A percentile compares a stretch with the other conserved stretches of the same genome.
Conservation (phyloP, 1,140 invertebrate genomes). For the Dendroctonus ponderosae region DNA sequence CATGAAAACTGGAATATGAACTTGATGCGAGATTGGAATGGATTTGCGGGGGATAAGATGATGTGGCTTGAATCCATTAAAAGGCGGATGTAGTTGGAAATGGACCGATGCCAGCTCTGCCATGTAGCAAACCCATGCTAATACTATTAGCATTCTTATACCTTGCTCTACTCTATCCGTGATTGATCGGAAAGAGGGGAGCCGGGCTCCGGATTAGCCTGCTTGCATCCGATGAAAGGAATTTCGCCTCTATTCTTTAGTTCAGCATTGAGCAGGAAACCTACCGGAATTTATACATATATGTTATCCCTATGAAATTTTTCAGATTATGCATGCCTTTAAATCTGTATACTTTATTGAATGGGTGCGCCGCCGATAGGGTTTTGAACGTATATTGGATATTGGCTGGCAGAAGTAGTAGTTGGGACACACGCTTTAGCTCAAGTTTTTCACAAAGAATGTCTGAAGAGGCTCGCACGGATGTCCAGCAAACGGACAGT, state of each 20-base stretch:
- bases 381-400: conserved; percentile 1
- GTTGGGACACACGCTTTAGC: too few species aligned
- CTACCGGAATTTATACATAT: conserved; percentile 29
- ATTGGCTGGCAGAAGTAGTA: neutral
- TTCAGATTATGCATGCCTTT: conserved; percentile 20
- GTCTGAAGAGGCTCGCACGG: too few species aligned
- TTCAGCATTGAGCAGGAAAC: conserved; percentile 19
- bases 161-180: conserved; percentile 28
- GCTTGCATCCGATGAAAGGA: conserved; percentile 34
- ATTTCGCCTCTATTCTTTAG: conserved; percentile 34
- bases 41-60: neutral
- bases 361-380: neutral
- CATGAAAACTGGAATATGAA: neutral
- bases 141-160: conserved; percentile 44
- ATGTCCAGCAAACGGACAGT: too few species aligned
- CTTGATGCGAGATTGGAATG: neutral
- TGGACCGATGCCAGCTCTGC: conserved; percentile 7
- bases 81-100: too few species aligned
- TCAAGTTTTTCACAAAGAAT: too few species aligned
- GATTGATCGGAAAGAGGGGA: conserved; percentile 40
- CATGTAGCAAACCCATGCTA: conserved; percentile 34
- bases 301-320: conserved; percentile 24
- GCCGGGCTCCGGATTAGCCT: conserved; percentile 29
- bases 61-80: too few species aligned
- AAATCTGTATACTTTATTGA: conserved; percentile 24